phyloP scores from a whole-genome alignment of 2,797 vertebrate species.

The Masticophis lateralis region DNA sequence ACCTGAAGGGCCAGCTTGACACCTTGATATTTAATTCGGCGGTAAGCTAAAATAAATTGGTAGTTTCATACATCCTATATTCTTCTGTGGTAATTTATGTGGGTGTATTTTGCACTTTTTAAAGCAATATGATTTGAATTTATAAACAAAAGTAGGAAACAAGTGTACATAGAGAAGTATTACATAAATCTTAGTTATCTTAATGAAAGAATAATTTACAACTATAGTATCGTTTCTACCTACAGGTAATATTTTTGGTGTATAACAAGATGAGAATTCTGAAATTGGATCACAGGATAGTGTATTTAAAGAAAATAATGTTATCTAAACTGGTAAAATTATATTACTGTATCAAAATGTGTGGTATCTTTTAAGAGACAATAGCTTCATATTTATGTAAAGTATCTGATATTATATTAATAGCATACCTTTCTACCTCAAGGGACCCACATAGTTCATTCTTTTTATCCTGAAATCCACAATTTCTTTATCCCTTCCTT shows the following conservation, averaged over 20 bases:
- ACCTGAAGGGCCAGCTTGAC: slow-evolving; percentile 64
- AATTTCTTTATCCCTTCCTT: background rate
- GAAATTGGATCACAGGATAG: background rate
- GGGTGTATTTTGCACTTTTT: slow-evolving; percentile 31
- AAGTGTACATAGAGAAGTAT: slow-evolving; percentile 29
- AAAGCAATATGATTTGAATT: slow-evolving; percentile 51
- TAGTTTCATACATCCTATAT: slow-evolving; percentile 40
- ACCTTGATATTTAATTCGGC: slow-evolving; percentile 61
- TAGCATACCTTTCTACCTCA: background rate
- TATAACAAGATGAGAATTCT: background rate
- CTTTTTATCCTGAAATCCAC: too few relatives aligned
- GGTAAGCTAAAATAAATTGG: slow-evolving; percentile 60
- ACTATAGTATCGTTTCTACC: background rate
- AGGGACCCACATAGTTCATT: too few relatives aligned
- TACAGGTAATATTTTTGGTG: background rate
- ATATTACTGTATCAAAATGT: background rate
- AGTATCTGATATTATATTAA: background rate
- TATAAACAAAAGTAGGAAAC: slow-evolving; percentile 52
- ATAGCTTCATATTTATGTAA: background rate
- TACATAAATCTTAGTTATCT: slow-evolving; percentile 12
- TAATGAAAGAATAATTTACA: slow-evolving; percentile 11
- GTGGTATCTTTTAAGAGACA: background rate
- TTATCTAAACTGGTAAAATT: background rate
- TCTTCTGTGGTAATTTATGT: slow-evolving; percentile 35
- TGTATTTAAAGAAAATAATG: background rate